Evolutionary conservation across 2,888 invertebrate genomes (phyloP), one percentile per base, ranked within the genome.

Genomic region (Iselma pallidipennis): DNA sequence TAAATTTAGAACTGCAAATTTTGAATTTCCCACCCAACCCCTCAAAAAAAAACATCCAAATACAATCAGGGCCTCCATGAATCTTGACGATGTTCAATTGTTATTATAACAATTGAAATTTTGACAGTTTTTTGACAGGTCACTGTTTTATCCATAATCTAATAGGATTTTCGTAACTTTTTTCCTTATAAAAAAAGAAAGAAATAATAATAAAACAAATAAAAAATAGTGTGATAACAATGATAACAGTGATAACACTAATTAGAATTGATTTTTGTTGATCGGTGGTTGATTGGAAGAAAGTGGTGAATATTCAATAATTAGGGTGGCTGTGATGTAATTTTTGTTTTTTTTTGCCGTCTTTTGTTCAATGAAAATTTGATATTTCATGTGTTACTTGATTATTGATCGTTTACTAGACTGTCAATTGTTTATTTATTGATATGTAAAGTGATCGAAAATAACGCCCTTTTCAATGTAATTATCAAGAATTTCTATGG

Each of bases 41-140:
- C 1, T 1, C 9, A 33, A n/a, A 14, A n/a, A 33, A n/a, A n/a
- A 2, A 12, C 3, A 12, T 12, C 14, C 9, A n/a, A 33, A n/a
- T 26, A 6, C 29, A 37, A 16, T 37, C 14, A 2, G n/a, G n/a
- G n/a, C n/a, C n/a, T n/a, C n/a, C n/a, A n/a, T n/a, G n/a, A n/a
- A n/a, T n/a, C n/a, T 2, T 2, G 14, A 33, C 14, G 33, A 33
- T 33, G 19, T 3, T 16, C 42, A 3, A 19, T 42, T 42, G 42
- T 42, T n/a, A n/a, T 50, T 49, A 26, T 50, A 50, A 28, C 50
- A 50, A 50, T 42, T 16, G 2, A 26, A 28, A 25, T 29, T 29
- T 50, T 29, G 16, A 26, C 50, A 26, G 49, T 26, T 28, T 49
- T 49, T 49, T 50, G 50, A 50, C 50, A 50, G 28, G n/a, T 50